Evolutionary conservation across 1,140 invertebrate genomes (phyloP).

Genomic region (Campoletis sonorensis): DNA sequence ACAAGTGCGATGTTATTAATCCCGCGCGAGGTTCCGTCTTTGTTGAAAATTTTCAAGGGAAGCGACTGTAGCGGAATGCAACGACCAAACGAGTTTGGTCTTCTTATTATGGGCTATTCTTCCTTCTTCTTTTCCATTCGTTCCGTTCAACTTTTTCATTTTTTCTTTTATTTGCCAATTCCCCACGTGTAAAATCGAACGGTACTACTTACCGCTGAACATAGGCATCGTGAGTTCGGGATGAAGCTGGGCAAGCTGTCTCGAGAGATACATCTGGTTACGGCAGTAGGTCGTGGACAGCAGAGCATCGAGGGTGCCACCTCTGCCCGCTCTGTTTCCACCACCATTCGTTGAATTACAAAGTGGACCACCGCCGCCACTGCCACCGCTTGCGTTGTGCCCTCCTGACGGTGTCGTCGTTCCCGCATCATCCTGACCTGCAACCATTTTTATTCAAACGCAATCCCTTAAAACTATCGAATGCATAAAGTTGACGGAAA

Average conservation of each 20-base stretch:
- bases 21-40: background rate
- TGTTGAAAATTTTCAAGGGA: background rate
- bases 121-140: background rate
- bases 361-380: conserved; percentile 44
- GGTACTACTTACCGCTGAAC: conserved; percentile 90
- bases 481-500: too few species aligned
- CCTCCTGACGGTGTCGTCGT: conserved; percentile 58
- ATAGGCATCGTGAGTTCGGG: conserved; percentile 99
- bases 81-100: conserved; percentile 1
- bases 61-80: background rate
- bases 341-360: conserved; percentile 40
- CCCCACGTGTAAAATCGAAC: conserved; percentile 23
- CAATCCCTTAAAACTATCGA: background rate
- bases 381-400: conserved; percentile 52
- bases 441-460: conserved; percentile 50
- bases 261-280: conserved; percentile 93
- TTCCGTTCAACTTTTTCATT: background rate
- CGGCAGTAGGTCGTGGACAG: conserved; percentile 92
- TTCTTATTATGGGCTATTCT: background rate
- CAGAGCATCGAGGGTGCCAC: conserved; percentile 88
- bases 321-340: conserved; percentile 65
- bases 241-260: conserved; percentile 94
- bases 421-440: conserved; percentile 80
- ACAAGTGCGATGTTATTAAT: background rate
- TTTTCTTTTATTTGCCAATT: background rate